Conservation (phyloP, 2,113 vertebrate species). For the Aspiorhynchus laticeps region DNA sequence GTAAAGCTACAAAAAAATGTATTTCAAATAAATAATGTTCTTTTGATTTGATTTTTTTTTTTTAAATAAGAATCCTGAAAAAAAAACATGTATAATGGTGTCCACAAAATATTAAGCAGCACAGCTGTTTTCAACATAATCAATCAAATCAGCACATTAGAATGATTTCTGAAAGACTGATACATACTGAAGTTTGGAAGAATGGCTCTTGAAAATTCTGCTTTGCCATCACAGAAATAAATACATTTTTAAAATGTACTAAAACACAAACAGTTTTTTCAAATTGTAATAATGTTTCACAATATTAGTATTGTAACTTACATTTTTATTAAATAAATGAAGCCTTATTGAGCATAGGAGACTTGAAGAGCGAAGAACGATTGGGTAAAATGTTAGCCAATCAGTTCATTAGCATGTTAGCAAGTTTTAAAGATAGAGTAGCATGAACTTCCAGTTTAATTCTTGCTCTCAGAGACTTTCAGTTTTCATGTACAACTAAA, state of each 20-base stretch:
- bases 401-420: not conserved
- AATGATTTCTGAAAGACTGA: not conserved
- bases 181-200: not conserved
- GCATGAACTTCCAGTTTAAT: not conserved
- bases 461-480: not conserved
- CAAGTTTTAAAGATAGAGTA: not conserved
- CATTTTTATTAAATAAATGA: not conserved
- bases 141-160: not conserved
- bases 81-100: not conserved
- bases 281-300: not conserved
- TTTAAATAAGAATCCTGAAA: not conserved
- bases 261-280: not conserved
- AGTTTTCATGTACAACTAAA: not conserved
- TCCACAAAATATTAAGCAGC: not conserved
- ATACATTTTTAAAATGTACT: not conserved
- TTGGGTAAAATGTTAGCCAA: not conserved
- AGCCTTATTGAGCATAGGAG: not conserved
- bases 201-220: not conserved
- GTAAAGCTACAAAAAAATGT: not conserved
- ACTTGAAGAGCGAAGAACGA: not conserved
- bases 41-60: too few species aligned
- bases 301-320: not conserved
- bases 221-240: not conserved
- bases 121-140: not conserved
- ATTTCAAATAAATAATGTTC: not conserved